Evolutionary conservation across 2,113 vertebrate genomes (phyloP), one percentile per base, ranked within the genome.

Genomic region (Cinclus mexicanus): DNA sequence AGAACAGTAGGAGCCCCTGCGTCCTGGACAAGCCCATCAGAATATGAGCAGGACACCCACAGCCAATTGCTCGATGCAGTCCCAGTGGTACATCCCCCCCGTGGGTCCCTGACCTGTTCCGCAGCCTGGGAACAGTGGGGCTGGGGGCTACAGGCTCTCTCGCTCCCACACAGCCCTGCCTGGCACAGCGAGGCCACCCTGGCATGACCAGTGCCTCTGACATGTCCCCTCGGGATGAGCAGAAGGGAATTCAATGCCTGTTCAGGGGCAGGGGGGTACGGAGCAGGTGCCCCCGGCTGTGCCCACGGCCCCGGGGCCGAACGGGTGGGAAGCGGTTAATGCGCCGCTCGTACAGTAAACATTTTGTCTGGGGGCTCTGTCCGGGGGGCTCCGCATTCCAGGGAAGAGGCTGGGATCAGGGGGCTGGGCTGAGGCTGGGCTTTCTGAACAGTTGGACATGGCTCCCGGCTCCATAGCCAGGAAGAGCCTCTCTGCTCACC

Each of bases 381-480:
- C 86, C 5, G 69, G 91, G 94, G 93, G 81, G 79, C 92, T 90
- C 92, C 1, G 53, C 91, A 94, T 97, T 95, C 94, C 95, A 95
- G 93, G 91, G 86, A 94, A 87, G 88, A 90, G 88, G 64, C 88
- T 91, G 64, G 64, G 90, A 84, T 81, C 5, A 3, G 90, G 80
- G 93, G 87, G 87, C 67, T 56, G 75, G 91, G 81, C n/a, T 55
- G 77, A 28, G 86, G 12, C 50, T 35, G 60, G 39, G 77, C 70
- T 84, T 83, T 59, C 41, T 4, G 17, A 80, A 7, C 69, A 24
- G 29, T 11, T 88, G 86, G 57, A 50, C 18, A 29, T 7, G 57
- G 91, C 20, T 95, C 80, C 46, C 3, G 3, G 52, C 53, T 82
- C 61, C 35, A 31, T 3, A 2, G 1, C 59, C 64, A 31, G 89